Percentiles rank a stretch among this genome's conserved stretches.
phyloP scores from a whole-genome alignment of 2,888 invertebrate species.

The Saturnia japonica region DNA sequence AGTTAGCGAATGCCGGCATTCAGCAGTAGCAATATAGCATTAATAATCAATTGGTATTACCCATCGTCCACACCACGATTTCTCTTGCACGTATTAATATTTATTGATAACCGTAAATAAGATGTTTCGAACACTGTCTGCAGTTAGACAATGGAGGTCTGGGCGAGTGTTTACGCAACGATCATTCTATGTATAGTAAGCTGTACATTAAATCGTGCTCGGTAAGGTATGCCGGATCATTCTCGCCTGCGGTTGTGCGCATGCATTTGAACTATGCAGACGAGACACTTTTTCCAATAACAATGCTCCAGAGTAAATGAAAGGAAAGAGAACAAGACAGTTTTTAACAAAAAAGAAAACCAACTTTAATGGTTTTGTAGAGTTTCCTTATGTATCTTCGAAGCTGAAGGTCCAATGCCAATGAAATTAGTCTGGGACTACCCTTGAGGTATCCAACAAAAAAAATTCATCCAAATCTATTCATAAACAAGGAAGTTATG shows the following conservation, averaged over 20 bases:
- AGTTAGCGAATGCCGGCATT: background rate
- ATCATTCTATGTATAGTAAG: background rate
- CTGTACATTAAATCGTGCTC: conserved; percentile 15
- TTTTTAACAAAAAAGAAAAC: too few species aligned
- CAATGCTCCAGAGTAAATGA: too few species aligned
- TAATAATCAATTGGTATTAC: background rate
- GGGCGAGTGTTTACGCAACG: conserved; percentile 15
- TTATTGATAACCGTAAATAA: conserved; percentile 6
- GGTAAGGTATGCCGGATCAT: conserved; percentile 24
- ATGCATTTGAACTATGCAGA: conserved; percentile 25
- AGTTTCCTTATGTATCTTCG: too few species aligned
- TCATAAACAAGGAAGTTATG: too few species aligned
- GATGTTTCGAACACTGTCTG: background rate
- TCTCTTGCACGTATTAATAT: background rate
- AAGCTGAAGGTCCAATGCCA: too few species aligned
- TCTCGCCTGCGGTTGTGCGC: conserved; percentile 33
- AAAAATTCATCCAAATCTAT: too few species aligned
- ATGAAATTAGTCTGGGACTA: too few species aligned
- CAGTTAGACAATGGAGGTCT: conserved; percentile 5
- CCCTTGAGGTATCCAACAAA: too few species aligned
- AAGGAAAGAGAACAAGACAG: too few species aligned
- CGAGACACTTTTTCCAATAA: conserved; percentile 20
- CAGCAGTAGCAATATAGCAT: background rate
- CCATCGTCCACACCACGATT: background rate
- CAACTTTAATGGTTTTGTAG: too few species aligned